A percentile compares a stretch with the other conserved stretches of the same genome.
phyloP scores from a whole-genome alignment of 2,797 vertebrate species.

The Takifugu ocellatus region DNA sequence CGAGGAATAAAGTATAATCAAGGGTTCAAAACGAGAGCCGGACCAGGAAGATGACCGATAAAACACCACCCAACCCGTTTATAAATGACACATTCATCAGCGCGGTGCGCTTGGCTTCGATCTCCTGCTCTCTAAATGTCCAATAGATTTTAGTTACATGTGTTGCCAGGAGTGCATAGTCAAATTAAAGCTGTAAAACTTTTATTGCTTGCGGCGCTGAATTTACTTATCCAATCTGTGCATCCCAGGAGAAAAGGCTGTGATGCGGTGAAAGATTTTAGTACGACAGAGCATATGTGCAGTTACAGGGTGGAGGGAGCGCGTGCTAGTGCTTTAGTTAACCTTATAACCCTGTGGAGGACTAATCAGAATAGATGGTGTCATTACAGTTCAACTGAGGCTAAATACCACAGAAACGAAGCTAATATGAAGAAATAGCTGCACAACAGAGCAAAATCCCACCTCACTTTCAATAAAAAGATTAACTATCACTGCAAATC shows the following conservation, averaged over 20 bases:
- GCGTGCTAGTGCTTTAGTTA: no score
- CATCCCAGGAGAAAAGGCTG: slow-evolving; percentile 12
- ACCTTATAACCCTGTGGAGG: no score
- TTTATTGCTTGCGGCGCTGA: slow-evolving; percentile 26
- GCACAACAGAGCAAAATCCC: background rate
- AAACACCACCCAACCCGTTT: slow-evolving; percentile 10
- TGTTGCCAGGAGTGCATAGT: slow-evolving; percentile 18
- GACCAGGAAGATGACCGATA: slow-evolving; percentile 13
- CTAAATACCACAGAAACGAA: no score
- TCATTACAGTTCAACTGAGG: no score
- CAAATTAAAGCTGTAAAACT: slow-evolving; percentile 45
- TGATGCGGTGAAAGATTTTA: slow-evolving; percentile 14
- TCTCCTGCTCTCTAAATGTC: slow-evolving; percentile 18
- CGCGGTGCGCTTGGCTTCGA: slow-evolving; percentile 9
- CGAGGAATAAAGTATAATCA: slow-evolving; percentile 24
- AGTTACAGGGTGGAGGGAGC: slow-evolving; percentile 13
- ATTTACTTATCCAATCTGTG: slow-evolving; percentile 45
- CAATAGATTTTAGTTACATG: slow-evolving; percentile 27
- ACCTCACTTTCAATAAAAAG: slow-evolving; percentile 19
- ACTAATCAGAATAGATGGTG: no score
- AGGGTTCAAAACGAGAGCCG: background rate
- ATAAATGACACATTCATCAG: slow-evolving; percentile 21
- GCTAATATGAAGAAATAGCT: slow-evolving; percentile 3
- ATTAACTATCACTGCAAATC: background rate
- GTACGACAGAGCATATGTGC: slow-evolving; percentile 11